Evolutionary conservation across 2,113 vertebrate genomes (phyloP).

Genomic region (Lophotis ruficrista): DNA sequence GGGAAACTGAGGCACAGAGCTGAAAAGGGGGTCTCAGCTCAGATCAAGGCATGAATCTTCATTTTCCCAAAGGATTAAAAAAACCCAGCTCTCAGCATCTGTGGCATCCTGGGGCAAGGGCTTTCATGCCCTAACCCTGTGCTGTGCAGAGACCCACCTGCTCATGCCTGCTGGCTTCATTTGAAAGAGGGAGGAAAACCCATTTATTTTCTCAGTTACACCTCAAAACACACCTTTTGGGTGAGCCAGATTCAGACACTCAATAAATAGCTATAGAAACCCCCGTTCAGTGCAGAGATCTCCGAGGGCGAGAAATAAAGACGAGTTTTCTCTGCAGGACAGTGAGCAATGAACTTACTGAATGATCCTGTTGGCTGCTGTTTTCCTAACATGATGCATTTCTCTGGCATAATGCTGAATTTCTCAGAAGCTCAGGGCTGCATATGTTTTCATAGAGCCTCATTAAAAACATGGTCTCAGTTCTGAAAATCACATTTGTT

Average conservation of each 20-base stretch:
- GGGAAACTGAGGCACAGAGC: not conserved
- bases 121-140: not conserved
- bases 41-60: not conserved
- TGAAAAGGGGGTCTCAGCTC: not conserved
- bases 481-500: conserved; percentile 52
- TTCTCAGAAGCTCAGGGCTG: conserved; percentile 2
- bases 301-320: not conserved
- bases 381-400: not conserved
- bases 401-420: not conserved
- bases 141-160: not conserved
- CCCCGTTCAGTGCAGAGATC: not conserved
- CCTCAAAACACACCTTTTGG: not conserved
- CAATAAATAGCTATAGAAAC: not conserved
- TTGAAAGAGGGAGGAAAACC: not conserved
- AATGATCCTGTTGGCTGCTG: not conserved
- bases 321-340: not conserved
- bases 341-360: not conserved
- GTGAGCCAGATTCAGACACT: not conserved
- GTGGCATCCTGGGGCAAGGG: not conserved
- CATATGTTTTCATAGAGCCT: not conserved
- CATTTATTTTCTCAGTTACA: not conserved
- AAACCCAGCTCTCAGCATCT: fast-evolving
- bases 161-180: fast-evolving
- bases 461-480: conserved; percentile 12
- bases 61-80: not conserved